phyloP scores from a whole-genome alignment of 1,140 invertebrate genomes.

The Brachionus koreanus region DNA sequence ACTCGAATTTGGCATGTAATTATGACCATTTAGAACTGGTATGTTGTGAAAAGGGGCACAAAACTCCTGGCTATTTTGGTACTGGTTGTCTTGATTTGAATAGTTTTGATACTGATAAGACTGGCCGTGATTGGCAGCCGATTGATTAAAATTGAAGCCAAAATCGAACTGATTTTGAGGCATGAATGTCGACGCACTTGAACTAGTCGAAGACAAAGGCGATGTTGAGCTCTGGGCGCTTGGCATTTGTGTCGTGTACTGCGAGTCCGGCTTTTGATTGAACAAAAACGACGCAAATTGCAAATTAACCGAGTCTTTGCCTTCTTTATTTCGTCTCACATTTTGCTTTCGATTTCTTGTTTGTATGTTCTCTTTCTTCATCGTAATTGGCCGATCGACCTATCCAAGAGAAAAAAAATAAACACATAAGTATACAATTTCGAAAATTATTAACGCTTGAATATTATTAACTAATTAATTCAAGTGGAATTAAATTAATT shows the following conservation, averaged over 20 bases:
- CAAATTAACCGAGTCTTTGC: background rate
- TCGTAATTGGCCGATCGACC: slow-evolving; percentile 93
- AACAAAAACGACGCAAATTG: slow-evolving; percentile 38
- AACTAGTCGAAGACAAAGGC: background rate
- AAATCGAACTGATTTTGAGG: background rate
- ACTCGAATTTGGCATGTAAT: background rate
- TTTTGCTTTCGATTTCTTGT: slow-evolving; percentile 81
- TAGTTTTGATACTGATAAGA: background rate
- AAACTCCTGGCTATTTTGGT: background rate
- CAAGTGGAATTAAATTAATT: slow-evolving; percentile 25
- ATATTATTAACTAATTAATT: background rate
- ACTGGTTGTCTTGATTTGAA: background rate
- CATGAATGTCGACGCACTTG: background rate
- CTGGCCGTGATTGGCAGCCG: background rate
- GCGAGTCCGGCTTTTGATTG: slow-evolving; percentile 3
- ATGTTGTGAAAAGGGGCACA: slow-evolving; percentile 22
- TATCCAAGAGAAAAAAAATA: slow-evolving; percentile 61
- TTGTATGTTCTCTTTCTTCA: slow-evolving; percentile 99
- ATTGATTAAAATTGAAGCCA: background rate
- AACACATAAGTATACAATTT: background rate
- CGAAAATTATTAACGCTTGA: slow-evolving; percentile 20
- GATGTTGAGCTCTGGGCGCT: background rate
- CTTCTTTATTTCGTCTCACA: background rate
- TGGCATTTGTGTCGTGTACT: background rate
- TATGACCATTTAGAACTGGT: background rate